Base-by-base conservation (phyloP, 1,140 invertebrate species). In the Melanaphis sacchari region DNA sequence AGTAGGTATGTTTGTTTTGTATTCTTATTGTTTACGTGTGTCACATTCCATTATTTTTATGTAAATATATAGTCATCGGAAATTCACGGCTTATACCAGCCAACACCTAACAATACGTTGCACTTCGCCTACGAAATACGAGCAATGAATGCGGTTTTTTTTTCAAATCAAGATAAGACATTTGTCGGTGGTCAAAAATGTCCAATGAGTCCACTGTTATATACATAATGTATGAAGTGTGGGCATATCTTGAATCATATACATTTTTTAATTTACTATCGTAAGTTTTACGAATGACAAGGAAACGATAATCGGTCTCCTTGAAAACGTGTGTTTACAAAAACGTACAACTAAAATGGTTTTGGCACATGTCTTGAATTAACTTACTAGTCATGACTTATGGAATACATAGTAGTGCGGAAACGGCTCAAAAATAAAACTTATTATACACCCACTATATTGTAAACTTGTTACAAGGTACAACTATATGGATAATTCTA, bases 291-390 rank as follows among this genome's bases (percentile, higher is more conserved):
- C 59, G 15, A 76, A 15, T 76, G 31, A 76, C 59, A 76, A n/a
- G 59, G 15, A 76, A 76, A 76, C 1, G 11, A 18, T 18, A 76
- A 76, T 76, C 11, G 31, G 59, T 76, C 15, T 76, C 59, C 59
- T 76, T 76, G 59, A 76, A 66, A 76, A 21, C 59, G 15, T 18
- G 4, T 18, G 31, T n/a, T n/a, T n/a, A 66, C n/a, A 66, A n/a
- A 4, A 66, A n/a, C 31, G 5, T n/a, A n/a, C 15, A 18, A n/a
- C 18, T 76, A 5, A 76, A 76, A 76, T 76, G 15, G 31, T 76
- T 76, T 76, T 76, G 59, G 59, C 59, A 76, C 59, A 76, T 76
- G 59, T 76, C 15, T 76, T 76, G 59, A 76, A 76, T 76, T 76
- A 18, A n/a, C 31, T 66, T 76, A 9, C 5, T 36, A 76, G 31